Conservation (phyloP, 2,113 vertebrate genomes). For the Myocastor coypus region DNA sequence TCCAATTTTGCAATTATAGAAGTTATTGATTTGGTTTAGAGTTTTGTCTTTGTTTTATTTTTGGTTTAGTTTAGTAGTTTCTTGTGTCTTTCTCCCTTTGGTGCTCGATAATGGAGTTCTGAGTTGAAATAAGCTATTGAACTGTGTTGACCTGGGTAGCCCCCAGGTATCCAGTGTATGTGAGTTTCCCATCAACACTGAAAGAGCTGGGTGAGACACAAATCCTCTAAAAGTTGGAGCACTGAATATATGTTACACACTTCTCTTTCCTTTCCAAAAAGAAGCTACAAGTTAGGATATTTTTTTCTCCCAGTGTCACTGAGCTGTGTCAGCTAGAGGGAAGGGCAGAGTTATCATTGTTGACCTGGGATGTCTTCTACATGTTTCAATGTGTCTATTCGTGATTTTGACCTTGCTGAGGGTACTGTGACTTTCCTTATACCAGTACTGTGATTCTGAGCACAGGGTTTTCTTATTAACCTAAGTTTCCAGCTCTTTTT, state of each 20-base stretch:
- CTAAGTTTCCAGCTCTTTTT: background rate
- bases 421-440: background rate
- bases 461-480: background rate
- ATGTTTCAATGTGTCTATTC: background rate
- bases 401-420: constrained; percentile 10
- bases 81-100: background rate
- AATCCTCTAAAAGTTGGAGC: background rate
- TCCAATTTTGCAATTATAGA: background rate
- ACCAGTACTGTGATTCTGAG: background rate
- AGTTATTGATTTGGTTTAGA: background rate
- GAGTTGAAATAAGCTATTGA: background rate
- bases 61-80: background rate
- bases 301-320: background rate
- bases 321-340: background rate
- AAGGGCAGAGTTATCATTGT: background rate
- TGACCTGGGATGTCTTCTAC: background rate
- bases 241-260: background rate
- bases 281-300: background rate
- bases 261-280: constrained; percentile 13
- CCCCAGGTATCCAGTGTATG: background rate
- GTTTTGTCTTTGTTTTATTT: background rate
- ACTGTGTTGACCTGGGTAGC: background rate
- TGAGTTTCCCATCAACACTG: background rate
- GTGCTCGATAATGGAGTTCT: background rate
- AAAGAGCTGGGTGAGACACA: background rate